phyloP scores from a whole-genome alignment of 2,888 invertebrate species.

The Sinopyrophorus schimmeli region DNA sequence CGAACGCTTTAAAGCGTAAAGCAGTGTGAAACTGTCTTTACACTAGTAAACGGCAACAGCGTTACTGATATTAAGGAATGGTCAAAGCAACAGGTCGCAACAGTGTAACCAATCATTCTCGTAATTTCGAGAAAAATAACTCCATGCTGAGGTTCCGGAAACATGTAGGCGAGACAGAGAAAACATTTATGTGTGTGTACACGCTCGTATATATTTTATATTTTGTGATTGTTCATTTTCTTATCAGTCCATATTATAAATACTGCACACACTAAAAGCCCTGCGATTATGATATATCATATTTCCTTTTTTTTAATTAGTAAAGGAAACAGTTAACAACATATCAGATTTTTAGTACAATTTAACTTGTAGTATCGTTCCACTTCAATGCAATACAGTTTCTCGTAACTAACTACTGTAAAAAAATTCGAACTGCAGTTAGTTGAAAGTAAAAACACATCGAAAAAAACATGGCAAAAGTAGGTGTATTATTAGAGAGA shows the following conservation, averaged over 20 bases:
- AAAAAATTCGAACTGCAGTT: too few relatives aligned
- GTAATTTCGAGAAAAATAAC: conserved; percentile 14
- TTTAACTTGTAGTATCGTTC: too few relatives aligned
- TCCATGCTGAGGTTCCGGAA: conserved; percentile 12
- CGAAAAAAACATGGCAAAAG: conserved; percentile 25
- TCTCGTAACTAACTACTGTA: conserved; percentile 6
- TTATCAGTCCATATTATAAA: conserved; percentile 9
- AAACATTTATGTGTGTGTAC: too few relatives aligned
- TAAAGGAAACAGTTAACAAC: too few relatives aligned
- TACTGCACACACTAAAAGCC: too few relatives aligned
- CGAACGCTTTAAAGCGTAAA: too few relatives aligned
- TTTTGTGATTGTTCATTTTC: conserved; percentile 15
- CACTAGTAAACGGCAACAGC: conserved; percentile 41
- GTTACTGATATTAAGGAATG: conserved; percentile 43
- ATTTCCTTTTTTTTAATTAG: too few relatives aligned
- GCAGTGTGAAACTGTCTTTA: conserved; percentile 38
- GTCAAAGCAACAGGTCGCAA: conserved; percentile 48
- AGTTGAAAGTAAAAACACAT: conserved; percentile 14
- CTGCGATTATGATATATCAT: too few relatives aligned
- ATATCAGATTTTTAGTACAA: too few relatives aligned
- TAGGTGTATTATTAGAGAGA: conserved; percentile 26
- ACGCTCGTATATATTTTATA: too few relatives aligned
- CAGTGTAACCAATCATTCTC: conserved; percentile 38
- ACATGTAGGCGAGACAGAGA: conserved; percentile 24
- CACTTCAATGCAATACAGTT: too few relatives aligned